These are phyloP conservation scores for Spizaetus ornatus DNA, from an alignment of 2,113 vertebrate species.

Conservation along the genomic window DNA sequence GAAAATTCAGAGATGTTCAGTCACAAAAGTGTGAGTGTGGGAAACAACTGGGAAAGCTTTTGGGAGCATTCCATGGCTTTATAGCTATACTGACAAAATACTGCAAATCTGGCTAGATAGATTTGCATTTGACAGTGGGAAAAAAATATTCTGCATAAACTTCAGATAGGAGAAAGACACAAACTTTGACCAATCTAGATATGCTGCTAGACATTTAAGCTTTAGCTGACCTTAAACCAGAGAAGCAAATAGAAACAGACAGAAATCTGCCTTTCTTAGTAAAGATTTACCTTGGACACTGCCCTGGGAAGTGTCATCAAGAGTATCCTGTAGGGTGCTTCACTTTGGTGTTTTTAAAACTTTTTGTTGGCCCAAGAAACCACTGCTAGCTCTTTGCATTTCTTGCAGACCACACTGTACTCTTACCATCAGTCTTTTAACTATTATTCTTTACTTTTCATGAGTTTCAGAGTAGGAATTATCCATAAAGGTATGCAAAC, in stretches of 20 bases:
- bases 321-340: background rate
- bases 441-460: background rate
- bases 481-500: background rate
- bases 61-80: background rate
- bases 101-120: background rate
- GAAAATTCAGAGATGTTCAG: background rate
- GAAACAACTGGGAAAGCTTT: background rate
- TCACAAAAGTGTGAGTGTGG: background rate
- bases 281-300: background rate
- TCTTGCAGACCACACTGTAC: background rate
- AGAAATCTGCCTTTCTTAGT: background rate
- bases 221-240: background rate
- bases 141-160: background rate
- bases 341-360: background rate
- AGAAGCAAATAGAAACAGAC: background rate
- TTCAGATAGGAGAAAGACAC: background rate
- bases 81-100: background rate
- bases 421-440: background rate
- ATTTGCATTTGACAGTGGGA: background rate
- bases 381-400: background rate
- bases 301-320: background rate
- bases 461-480: background rate
- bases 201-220: background rate
- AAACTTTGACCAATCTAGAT: background rate
- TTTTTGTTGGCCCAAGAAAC: background rate